Percentiles rank a stretch among this genome's conserved stretches.
phyloP scores from a whole-genome alignment of 2,797 vertebrate species.

The Coregonus ussuriensis region DNA sequence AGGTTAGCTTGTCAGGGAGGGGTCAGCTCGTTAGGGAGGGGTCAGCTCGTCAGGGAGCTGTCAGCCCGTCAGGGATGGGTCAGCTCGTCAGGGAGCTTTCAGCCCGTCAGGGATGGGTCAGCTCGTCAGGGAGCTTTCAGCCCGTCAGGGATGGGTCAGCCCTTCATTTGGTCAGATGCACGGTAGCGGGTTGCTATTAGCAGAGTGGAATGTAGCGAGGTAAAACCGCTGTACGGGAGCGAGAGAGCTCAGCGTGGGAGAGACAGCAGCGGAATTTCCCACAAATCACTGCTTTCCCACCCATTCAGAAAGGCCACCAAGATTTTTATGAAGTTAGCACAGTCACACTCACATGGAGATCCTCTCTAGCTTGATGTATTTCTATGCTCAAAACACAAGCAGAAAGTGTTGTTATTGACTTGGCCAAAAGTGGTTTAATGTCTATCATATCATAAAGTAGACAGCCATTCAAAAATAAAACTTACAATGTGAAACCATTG shows the following conservation, averaged over 20 bases:
- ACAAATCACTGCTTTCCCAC: conserved; percentile 33
- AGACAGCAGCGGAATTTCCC: conserved; percentile 19
- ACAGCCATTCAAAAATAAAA: background rate
- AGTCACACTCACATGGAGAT: background rate
- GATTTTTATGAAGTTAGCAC: conserved; percentile 15
- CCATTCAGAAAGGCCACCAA: conserved; percentile 9
- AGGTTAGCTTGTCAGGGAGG: too few relatives aligned
- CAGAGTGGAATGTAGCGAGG: conserved; percentile 9
- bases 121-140: too few relatives aligned
- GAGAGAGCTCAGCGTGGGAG: conserved; percentile 13
- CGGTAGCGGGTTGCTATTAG: conserved; percentile 56
- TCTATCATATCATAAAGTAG: conserved; percentile 4
- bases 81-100: too few relatives aligned
- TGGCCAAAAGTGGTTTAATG: conserved; percentile 25
- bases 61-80: background rate
- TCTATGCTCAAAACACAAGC: background rate
- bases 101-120: background rate
- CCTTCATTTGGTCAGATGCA: conserved; percentile 65
- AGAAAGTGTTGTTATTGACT: background rate
- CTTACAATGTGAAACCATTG: background rate
- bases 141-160: conserved; percentile 40
- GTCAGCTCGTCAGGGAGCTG: conserved; percentile 50
- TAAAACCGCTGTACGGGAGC: conserved; percentile 17
- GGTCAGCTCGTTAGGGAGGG: conserved; percentile 42
- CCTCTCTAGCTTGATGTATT: background rate